Evolutionary conservation across 2,888 invertebrate genomes (phyloP).

Genomic region (Lasioglossum morio): DNA sequence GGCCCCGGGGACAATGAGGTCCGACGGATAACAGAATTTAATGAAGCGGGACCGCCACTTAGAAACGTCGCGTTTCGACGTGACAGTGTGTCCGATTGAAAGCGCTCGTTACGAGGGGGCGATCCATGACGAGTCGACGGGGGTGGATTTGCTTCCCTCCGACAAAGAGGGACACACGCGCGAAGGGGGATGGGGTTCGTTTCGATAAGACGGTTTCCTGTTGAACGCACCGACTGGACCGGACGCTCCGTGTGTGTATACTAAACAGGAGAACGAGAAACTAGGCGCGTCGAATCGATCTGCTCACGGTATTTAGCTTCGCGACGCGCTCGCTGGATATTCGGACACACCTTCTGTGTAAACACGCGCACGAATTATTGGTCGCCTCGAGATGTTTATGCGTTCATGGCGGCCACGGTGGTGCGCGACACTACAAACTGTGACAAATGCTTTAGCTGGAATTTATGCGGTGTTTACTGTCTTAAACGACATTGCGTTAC

Average conservation of each 20-base stretch:
- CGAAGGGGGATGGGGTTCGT: neutral
- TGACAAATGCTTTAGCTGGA: neutral
- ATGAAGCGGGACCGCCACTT: constrained; percentile 68
- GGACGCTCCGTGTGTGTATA: constrained; percentile 7
- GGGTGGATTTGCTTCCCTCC: constrained; percentile 34
- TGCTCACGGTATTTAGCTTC: constrained; percentile 8
- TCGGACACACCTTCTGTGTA: constrained; percentile 11
- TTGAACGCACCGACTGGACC: constrained; percentile 6
- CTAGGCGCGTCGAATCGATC: constrained; percentile 38
- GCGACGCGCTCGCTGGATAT: neutral
- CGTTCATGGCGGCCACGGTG: neutral
- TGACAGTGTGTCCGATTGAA: constrained; percentile 68
- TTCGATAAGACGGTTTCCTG: constrained; percentile 54
- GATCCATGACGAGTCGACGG: constrained; percentile 52
- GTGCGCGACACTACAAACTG: neutral
- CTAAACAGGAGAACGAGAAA: constrained; percentile 36
- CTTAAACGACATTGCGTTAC: neutral
- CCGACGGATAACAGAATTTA: constrained; percentile 69
- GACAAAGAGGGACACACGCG: constrained; percentile 34
- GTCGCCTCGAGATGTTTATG: constrained; percentile 6
- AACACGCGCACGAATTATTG: constrained; percentile 10
- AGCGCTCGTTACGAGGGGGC: constrained; percentile 62
- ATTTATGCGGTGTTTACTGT: neutral
- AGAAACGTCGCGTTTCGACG: constrained; percentile 62
- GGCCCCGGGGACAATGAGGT: constrained; percentile 50